Evolutionary conservation across 2,888 invertebrate genomes (phyloP).

Genomic region (Parthenolecanium corni): DNA sequence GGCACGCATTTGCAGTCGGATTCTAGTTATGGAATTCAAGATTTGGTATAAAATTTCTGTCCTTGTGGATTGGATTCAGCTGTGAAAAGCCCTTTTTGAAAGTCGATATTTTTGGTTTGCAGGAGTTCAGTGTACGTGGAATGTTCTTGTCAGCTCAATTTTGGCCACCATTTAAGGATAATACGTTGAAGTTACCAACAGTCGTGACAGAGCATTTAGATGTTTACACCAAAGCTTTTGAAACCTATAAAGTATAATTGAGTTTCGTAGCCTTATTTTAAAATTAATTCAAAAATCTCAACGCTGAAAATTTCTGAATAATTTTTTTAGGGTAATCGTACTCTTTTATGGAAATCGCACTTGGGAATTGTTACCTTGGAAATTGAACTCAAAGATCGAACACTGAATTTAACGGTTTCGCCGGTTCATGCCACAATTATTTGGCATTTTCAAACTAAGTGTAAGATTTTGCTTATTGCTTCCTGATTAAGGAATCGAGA

Average conservation of each 20-base stretch:
- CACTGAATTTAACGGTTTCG: constrained; percentile 66
- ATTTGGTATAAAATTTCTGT: constrained; percentile 2
- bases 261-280: not conserved
- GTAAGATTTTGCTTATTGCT: constrained; percentile 39
- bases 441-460: constrained; percentile 80
- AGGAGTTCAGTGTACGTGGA: constrained; percentile 58
- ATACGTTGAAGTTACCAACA: constrained; percentile 74
- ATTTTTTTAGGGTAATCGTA: constrained; percentile 58
- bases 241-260: constrained; percentile 57
- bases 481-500: no score
- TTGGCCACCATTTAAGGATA: constrained; percentile 95
- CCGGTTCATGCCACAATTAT: constrained; percentile 90
- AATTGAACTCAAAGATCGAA: constrained; percentile 69
- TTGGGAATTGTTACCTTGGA: constrained; percentile 83
- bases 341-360: constrained; percentile 86
- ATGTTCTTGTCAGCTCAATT: constrained; percentile 96
- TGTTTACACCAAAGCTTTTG: constrained; percentile 78
- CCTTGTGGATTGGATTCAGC: no score
- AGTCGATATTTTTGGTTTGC: constrained; percentile 20
- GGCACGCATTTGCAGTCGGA: constrained; percentile 74
- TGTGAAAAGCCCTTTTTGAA: not conserved
- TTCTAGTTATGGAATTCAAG: constrained; percentile 37
- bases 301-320: not conserved
- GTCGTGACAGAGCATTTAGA: constrained; percentile 69
- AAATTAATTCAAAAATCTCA: not conserved